These are phyloP conservation scores for Ahaetulla prasina DNA, from an alignment of 2,113 vertebrate genomes.

Conservation along the genomic window DNA sequence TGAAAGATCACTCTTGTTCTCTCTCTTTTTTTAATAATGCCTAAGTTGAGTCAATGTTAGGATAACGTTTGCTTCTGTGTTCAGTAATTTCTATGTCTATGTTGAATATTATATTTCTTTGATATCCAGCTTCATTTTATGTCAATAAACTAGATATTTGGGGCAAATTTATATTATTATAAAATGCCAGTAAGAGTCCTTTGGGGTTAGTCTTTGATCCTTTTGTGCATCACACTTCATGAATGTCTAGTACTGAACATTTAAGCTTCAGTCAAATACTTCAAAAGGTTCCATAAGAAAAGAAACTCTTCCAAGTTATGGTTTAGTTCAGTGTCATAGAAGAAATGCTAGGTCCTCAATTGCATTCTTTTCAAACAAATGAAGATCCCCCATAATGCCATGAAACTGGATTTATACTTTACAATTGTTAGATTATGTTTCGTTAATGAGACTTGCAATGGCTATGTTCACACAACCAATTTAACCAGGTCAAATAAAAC, in stretches of 20 bases:
- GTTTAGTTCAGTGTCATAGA: background rate
- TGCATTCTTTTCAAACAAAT: background rate
- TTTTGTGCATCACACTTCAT: background rate
- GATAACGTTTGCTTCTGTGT: background rate
- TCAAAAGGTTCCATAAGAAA: background rate
- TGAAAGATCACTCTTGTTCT: background rate
- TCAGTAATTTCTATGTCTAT: background rate
- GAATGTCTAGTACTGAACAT: background rate
- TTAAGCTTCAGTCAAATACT: background rate
- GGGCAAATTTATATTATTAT: background rate
- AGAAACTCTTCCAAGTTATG: background rate
- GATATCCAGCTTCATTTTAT: background rate
- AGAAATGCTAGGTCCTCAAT: background rate
- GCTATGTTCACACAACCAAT: background rate
- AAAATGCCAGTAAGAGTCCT: background rate
- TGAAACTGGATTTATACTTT: background rate
- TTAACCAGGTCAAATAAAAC: background rate
- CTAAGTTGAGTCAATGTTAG: background rate
- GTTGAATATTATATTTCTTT: background rate
- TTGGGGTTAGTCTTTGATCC: accelerated
- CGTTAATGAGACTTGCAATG: background rate
- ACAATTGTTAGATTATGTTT: background rate
- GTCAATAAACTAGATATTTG: background rate
- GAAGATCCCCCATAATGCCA: background rate
- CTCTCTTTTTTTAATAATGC: background rate